Evolutionary conservation across 2,888 invertebrate species (phyloP).

Genomic region (Bhutanitis thaidina): DNA sequence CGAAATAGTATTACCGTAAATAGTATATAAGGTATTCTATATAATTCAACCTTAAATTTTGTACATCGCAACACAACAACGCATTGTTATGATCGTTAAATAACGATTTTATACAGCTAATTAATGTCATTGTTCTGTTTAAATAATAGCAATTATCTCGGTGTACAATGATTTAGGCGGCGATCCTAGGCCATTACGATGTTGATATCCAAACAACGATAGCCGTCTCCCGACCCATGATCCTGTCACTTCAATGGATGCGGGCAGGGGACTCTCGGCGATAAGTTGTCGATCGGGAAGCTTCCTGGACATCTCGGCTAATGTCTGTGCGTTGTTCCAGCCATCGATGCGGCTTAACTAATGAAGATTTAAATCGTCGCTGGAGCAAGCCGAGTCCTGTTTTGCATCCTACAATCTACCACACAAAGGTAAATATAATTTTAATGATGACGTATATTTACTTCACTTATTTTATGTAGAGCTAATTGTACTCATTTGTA

Average conservation of each 20-base stretch:
- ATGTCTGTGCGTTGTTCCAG: conserved; percentile 74
- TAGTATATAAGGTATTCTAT: too few species aligned
- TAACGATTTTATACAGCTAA: too few species aligned
- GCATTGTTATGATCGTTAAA: too few species aligned
- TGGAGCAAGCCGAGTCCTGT: conserved; percentile 88
- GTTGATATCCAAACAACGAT: conserved; percentile 30
- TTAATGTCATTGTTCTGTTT: too few species aligned
- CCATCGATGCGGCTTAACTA: conserved; percentile 90
- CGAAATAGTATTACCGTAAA: too few species aligned
- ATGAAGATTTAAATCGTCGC: conserved; percentile 91
- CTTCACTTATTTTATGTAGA: background rate
- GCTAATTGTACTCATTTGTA: too few species aligned
- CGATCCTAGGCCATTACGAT: conserved; percentile 21
- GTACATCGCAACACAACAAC: too few species aligned
- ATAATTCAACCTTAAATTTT: too few species aligned
- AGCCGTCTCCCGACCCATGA: conserved; percentile 36
- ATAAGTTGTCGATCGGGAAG: conserved; percentile 43
- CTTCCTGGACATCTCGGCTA: conserved; percentile 53
- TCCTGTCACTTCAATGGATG: conserved; percentile 48
- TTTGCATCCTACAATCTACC: conserved; percentile 90
- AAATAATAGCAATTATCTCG: too few species aligned
- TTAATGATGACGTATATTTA: background rate
- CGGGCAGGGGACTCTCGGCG: conserved; percentile 42
- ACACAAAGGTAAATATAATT: conserved; percentile 85
- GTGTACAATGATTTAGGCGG: background rate